These are phyloP conservation scores for Rotaria socialis DNA, from an alignment of 2,888 invertebrate genomes.

Conservation along the genomic window DNA sequence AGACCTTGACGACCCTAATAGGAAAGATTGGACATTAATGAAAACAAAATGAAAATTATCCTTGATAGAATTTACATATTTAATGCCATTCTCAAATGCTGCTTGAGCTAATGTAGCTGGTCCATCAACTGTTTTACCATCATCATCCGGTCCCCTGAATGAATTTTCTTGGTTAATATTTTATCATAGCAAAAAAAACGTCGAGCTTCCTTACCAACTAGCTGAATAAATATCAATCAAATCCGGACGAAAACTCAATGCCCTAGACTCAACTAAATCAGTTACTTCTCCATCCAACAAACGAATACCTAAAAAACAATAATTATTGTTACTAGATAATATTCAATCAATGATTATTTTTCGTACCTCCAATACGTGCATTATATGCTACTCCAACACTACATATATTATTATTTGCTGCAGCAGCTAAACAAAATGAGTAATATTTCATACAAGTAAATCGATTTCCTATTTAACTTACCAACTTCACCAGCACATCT, in stretches of 20 bases:
- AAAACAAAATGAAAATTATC: neutral
- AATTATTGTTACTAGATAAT: too few relatives aligned
- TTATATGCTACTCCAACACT: constrained; percentile 92
- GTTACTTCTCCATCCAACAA: constrained; percentile 98
- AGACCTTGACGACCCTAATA: constrained; percentile 78
- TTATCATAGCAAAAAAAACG: neutral
- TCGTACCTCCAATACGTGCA: constrained; percentile 80
- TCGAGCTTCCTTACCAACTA: constrained; percentile 67
- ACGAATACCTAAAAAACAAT: constrained; percentile 69
- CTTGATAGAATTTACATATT: constrained; percentile 67
- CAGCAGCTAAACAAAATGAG: constrained; percentile 67
- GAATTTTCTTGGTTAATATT: neutral
- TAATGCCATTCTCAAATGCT: constrained; percentile 91
- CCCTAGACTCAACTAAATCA: constrained; percentile 92
- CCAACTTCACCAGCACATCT: constrained; percentile 88
- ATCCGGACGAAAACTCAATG: constrained; percentile 84
- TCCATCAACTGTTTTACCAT: constrained; percentile 94
- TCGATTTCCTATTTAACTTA: neutral
- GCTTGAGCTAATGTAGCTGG: constrained; percentile 88
- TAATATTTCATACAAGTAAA: constrained; percentile 61
- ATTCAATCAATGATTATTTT: neutral
- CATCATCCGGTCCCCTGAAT: constrained; percentile 78
- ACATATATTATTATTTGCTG: constrained; percentile 87
- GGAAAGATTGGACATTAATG: too few relatives aligned
- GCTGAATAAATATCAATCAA: constrained; percentile 98